These are phyloP conservation scores for Eolophus roseicapilla DNA, from an alignment of 2,113 vertebrate genomes.

Conservation along the genomic window DNA sequence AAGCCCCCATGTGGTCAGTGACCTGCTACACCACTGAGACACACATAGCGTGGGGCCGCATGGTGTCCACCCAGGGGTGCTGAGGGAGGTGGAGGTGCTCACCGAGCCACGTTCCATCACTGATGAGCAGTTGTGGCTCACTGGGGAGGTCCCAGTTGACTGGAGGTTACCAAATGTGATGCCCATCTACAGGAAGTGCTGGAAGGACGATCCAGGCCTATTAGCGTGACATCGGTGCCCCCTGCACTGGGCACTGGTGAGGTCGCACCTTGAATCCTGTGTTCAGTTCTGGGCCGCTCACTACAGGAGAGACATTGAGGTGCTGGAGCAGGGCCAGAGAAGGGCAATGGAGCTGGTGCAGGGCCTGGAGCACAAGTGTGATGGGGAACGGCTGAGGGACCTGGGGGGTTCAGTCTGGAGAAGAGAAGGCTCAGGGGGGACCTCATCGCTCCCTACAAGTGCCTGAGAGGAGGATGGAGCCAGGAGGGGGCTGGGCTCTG, in stretches of 20 bases:
- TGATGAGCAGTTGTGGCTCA: not conserved
- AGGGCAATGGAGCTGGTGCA: too few species aligned
- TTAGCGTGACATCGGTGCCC: not conserved
- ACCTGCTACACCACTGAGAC: not conserved
- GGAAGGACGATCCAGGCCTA: not conserved
- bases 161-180: not conserved
- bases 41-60: not conserved
- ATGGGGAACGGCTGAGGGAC: too few species aligned
- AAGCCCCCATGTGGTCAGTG: not conserved
- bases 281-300: not conserved
- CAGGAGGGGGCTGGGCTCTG: too few species aligned
- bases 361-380: too few species aligned
- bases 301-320: fast-evolving
- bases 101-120: not conserved
- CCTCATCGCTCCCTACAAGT: too few species aligned
- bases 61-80: not conserved
- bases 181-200: not conserved
- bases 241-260: not conserved
- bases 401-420: too few species aligned
- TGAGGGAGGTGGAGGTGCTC: not conserved
- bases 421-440: too few species aligned
- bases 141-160: not conserved
- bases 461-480: too few species aligned
- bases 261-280: not conserved
- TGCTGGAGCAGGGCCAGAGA: too few species aligned